phyloP scores from a whole-genome alignment of 2,113 vertebrate species.

The Balaenoptera acutorostrata region DNA sequence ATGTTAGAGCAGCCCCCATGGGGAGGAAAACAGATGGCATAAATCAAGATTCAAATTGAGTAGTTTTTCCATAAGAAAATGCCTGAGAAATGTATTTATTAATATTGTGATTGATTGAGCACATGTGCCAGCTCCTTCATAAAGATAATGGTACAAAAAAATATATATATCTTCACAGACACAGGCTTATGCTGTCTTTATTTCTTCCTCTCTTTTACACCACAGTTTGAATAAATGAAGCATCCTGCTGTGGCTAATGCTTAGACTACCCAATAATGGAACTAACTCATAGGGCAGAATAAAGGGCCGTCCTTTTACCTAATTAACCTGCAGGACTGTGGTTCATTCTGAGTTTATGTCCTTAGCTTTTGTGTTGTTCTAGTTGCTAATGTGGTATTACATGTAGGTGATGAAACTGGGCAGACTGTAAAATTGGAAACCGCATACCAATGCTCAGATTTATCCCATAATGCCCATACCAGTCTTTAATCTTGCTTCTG shows the following conservation, averaged over 20 bases:
- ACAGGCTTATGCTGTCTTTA: background rate
- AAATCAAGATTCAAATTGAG: background rate
- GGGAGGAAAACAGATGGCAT: slow-evolving; percentile 24
- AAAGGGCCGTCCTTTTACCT: background rate
- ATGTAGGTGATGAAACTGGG: background rate
- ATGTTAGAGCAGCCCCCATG: background rate
- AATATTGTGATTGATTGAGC: background rate
- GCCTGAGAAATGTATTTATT: background rate
- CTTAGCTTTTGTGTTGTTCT: background rate
- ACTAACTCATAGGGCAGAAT: background rate
- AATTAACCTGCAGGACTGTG: background rate
- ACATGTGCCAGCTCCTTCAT: background rate
- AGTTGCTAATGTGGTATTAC: background rate
- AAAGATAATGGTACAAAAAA: background rate
- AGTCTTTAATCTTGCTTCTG: background rate
- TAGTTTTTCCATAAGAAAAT: background rate
- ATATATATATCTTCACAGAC: background rate
- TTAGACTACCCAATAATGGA: background rate
- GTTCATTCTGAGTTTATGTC: background rate
- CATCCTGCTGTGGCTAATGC: background rate
- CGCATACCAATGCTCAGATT: background rate
- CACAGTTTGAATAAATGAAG: background rate
- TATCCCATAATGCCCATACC: background rate
- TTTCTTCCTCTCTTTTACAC: background rate
- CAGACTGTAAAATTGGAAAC: background rate